Conservation (phyloP, 2,797 vertebrate species). For the Pipistrellus pipistrellus region DNA sequence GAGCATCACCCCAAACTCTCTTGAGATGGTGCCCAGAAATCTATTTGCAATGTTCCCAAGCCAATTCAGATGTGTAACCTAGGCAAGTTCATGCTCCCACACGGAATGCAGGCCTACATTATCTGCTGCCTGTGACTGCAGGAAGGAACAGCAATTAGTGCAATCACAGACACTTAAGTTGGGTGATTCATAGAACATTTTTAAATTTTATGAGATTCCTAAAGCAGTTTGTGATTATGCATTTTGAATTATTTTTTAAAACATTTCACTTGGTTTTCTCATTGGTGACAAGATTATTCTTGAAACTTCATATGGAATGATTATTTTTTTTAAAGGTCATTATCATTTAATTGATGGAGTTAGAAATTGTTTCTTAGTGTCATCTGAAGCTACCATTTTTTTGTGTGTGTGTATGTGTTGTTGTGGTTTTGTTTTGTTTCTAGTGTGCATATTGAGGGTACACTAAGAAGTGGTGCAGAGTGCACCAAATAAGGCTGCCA, state of each 20-base stretch:
- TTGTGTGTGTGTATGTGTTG: too few species aligned
- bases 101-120: not conserved
- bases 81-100: not conserved
- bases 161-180: not conserved
- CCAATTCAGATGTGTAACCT: not conserved
- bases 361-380: not conserved
- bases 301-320: conserved; percentile 6
- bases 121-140: not conserved
- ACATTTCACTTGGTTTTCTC: not conserved
- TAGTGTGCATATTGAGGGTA: not conserved
- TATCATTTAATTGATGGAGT: not conserved
- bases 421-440: not conserved
- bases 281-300: not conserved
- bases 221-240: not conserved
- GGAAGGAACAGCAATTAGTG: not conserved
- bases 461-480: not conserved
- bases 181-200: not conserved
- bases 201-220: conserved; percentile 18
- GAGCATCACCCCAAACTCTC: not conserved
- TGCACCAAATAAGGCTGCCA: not conserved
- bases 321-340: not conserved
- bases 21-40: not conserved
- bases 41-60: not conserved
- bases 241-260: not conserved
- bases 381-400: not conserved